Base-by-base conservation (phyloP, 37 sponge, comb jelly and placozoan species). In the Halichondria panicea region DNA sequence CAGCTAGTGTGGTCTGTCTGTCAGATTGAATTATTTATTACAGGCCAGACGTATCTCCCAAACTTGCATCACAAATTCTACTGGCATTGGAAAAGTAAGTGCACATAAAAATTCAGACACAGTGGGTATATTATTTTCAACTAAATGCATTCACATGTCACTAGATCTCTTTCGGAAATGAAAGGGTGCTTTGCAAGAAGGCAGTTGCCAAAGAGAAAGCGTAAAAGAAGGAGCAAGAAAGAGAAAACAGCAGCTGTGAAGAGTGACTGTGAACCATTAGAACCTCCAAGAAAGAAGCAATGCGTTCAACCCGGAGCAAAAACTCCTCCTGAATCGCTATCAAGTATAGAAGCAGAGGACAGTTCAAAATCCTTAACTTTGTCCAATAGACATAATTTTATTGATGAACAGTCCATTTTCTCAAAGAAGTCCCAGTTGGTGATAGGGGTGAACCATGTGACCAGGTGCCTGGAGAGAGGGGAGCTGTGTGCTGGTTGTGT, bases 401-500 rank as follows among this genome's bases (percentile, higher is more conserved):
- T 28, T 44, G 48, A 57, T 39, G 75, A 74, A 37, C 38, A 55
- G 33, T 35, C 6, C 8, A 34, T 63, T 25, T 54, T 44, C 45
- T 54, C 67, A 24, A 86, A 79, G 52, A 64, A 71, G n/a, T 42
- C 57, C 0, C 77, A 77, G 36, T 42, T 91, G 8, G 66, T 85
- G 39, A 37, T 91, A 11, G 92, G 92, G 1, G 32, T 87, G 34
- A 91, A 83, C 39, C 72, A 62, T 22, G 77, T 87, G 3, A 70
- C 80, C 8, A 72, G 84, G 28, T 12, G 42, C 21, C 59, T 91
- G 40, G 92, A 91, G 63, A 73, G 63, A 35, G 82, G 71, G 4
- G 32, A 28, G 19, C 42, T 90, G 36, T 65, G 70, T 66, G 86
- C 81, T 22, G 88, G 84, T 0, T 13, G 82, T 25, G 66, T 83